Conservation (phyloP, 2,888 invertebrate species). For the Hypena proboscidalis region DNA sequence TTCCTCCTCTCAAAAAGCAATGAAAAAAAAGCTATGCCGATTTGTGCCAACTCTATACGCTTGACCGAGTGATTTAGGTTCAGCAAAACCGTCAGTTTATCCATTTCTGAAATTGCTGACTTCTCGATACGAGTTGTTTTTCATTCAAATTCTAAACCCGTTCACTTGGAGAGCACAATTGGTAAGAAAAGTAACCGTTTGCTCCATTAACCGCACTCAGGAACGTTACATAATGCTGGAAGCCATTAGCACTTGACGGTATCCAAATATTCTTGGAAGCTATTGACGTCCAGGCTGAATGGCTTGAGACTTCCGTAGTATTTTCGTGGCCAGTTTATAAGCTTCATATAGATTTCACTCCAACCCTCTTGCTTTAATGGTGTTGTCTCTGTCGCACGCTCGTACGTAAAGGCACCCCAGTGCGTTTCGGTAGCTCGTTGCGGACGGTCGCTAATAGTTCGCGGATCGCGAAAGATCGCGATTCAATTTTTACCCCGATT, state of each 20-base stretch:
- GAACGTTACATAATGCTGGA: constrained; percentile 25
- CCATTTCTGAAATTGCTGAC: too few species aligned
- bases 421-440: constrained; percentile 59
- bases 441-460: constrained; percentile 45
- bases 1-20: neutral
- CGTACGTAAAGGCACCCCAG: constrained; percentile 58
- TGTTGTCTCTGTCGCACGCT: constrained; percentile 56
- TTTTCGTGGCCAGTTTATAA: constrained; percentile 58
- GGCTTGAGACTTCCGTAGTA: constrained; percentile 50
- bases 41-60: too few species aligned
- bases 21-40: neutral
- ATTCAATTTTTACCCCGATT: constrained; percentile 34
- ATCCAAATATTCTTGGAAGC: constrained; percentile 40
- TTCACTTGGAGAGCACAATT: constrained; percentile 9
- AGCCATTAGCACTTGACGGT: constrained; percentile 36
- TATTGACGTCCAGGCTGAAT: constrained; percentile 48
- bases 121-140: neutral
- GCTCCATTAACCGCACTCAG: constrained; percentile 18
- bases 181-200: constrained; percentile 16
- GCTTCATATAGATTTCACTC: constrained; percentile 65
- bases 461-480: constrained; percentile 43
- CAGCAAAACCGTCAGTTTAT: too few species aligned
- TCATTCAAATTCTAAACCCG: neutral
- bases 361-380: constrained; percentile 50
- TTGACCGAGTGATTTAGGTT: too few species aligned